Base-by-base conservation (phyloP, 1,140 invertebrate species). In the Venturia canescens region DNA sequence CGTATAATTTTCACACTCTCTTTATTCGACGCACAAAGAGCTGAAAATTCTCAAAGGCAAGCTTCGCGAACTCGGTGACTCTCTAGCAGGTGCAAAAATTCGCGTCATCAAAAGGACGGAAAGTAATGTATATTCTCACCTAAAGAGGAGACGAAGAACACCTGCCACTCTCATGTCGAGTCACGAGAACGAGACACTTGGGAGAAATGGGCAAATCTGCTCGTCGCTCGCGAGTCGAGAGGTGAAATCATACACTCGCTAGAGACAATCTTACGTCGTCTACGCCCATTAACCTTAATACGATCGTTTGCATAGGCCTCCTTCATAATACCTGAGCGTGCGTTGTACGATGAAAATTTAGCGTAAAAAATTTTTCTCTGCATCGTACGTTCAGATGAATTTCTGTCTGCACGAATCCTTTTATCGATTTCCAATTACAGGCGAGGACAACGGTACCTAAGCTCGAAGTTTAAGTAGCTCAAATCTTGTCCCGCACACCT, bases 271-370 rank as follows among this genome's bases (percentile, higher is more conserved):
- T 53, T n/a, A 63, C 60, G 60, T 63, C 16, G 27, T 29, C 69
- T 80, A 74, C 50, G 79, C 29, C 53, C 79, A 80, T 80, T 80
- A 80, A 80, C 70, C 79, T 80, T 80, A 63, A 80, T 80, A 80
- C 53, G 71, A 72, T 80, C 70, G 70, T 80, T 80, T 80, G 70
- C 78, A 53, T 72, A 50, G 63, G 48, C 27, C 38, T 53, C 38
- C 60, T 31, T 72, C 69, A 23, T 34, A 80, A 71, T 71, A 71
- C 15, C 69, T 44, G 26, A 21, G 34, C 48, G 48, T 16, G 34
- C 44, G 48, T 71, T 71, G 69, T 44, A 11, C 23, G 9, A 63
- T 44, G 38, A 13, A n/a, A 34, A 34, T 7, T 16, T 18, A 29
- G 26, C 67, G 38, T 4, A 4, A 29, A 57, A 21, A 21, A n/a